Evolutionary conservation across 2,888 invertebrate genomes (phyloP).

Genomic region (Chymomyza caudatula): DNA sequence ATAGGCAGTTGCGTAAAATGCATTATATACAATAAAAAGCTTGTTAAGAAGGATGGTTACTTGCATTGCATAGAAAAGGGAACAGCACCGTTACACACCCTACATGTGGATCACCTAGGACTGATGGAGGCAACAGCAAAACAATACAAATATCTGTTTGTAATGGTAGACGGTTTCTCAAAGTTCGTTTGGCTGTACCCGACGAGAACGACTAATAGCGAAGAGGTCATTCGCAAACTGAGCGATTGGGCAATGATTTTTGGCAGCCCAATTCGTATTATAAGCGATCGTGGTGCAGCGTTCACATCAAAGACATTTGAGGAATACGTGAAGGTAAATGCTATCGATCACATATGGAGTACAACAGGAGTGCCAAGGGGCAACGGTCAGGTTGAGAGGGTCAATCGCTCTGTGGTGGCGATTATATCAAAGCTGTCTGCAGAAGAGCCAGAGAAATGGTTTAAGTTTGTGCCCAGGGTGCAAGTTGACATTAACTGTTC

Average conservation of each 20-base stretch:
- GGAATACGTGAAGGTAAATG: too few species aligned
- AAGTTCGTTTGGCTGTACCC: neutral
- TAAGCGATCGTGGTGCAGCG: neutral
- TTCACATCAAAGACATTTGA: too few species aligned
- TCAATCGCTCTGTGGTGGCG: too few species aligned
- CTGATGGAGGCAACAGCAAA: neutral
- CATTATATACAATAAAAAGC: constrained; percentile 39
- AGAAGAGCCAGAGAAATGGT: too few species aligned
- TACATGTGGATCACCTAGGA: neutral
- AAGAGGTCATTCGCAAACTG: neutral
- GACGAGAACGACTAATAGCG: neutral
- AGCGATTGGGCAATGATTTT: neutral
- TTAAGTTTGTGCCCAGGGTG: too few species aligned
- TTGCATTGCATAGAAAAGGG: constrained; percentile 63
- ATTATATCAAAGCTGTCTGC: too few species aligned
- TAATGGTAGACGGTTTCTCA: too few species aligned
- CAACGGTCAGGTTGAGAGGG: too few species aligned
- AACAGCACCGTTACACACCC: constrained; percentile 34
- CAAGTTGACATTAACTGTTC: too few species aligned
- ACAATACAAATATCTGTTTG: neutral
- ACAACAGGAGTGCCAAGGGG: too few species aligned
- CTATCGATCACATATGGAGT: too few species aligned
- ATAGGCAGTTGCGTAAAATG: neutral
- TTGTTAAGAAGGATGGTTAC: constrained; percentile 65
- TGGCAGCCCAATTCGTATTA: neutral